phyloP scores from a whole-genome alignment of 2,888 invertebrate species.

The Pollenia labialis region DNA sequence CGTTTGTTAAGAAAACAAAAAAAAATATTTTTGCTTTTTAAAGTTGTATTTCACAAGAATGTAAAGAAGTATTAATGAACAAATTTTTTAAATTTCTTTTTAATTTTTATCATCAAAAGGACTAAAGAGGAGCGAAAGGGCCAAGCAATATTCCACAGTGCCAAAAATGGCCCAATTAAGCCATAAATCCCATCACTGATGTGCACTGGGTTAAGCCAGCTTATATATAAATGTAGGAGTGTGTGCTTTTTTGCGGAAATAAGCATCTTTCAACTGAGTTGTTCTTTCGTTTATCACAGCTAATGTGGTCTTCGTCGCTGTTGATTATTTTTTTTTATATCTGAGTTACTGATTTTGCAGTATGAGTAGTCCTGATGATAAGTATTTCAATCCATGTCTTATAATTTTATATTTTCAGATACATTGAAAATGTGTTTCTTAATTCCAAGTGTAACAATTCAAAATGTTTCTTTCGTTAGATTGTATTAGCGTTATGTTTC shows the following conservation, averaged over 20 bases:
- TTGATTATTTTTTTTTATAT: constrained; percentile 11
- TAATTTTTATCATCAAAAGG: too few relatives aligned
- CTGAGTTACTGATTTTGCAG: constrained; percentile 43
- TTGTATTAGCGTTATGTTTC: neutral
- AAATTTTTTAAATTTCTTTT: too few relatives aligned
- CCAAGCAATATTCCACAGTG: too few relatives aligned
- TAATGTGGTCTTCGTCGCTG: constrained; percentile 37
- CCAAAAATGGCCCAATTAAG: too few relatives aligned
- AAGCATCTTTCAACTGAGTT: constrained; percentile 41
- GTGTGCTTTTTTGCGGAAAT: constrained; percentile 18
- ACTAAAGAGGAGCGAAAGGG: too few relatives aligned
- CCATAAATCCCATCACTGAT: too few relatives aligned
- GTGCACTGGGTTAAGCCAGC: neutral
- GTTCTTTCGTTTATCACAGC: constrained; percentile 44
- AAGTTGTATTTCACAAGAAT: too few relatives aligned
- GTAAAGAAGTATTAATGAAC: too few relatives aligned
- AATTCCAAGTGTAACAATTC: constrained; percentile 48
- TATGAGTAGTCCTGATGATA: constrained; percentile 63
- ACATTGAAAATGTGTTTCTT: constrained; percentile 40
- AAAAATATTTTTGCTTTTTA: too few relatives aligned
- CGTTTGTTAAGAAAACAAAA: too few relatives aligned
- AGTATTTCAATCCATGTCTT: constrained; percentile 43
- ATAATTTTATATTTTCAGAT: constrained; percentile 53
- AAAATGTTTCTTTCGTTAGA: constrained; percentile 30
- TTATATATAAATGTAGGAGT: neutral